These are phyloP conservation scores for Cyanoramphus novaezelandiae DNA, from an alignment of 2,113 vertebrate species.

Conservation along the genomic window DNA sequence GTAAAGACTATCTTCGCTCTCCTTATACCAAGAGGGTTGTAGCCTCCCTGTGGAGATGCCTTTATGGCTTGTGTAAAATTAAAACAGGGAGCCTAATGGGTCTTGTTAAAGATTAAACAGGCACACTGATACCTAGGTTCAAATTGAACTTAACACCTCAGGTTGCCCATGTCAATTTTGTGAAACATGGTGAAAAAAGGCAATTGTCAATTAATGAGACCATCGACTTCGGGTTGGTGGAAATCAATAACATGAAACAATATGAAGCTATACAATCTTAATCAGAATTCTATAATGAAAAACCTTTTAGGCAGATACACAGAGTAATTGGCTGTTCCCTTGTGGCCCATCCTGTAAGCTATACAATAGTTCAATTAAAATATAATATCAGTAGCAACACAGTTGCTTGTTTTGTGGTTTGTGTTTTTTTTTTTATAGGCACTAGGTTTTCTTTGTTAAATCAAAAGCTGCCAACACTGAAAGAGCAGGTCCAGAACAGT, in stretches of 20 bases:
- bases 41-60: conserved; percentile 2
- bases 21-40: neutral
- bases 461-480: conserved; percentile 52
- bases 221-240: conserved; percentile 51
- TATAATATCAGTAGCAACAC: conserved; percentile 51
- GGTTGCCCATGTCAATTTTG: conserved; percentile 66
- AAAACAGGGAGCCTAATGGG: conserved; percentile 37
- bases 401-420: conserved; percentile 46
- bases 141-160: conserved; percentile 71
- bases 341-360: conserved; percentile 48
- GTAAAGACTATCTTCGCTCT: neutral
- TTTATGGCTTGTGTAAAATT: conserved; percentile 42
- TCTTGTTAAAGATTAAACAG: conserved; percentile 73
- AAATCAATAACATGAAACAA: conserved; percentile 76
- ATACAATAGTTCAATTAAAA: conserved; percentile 74
- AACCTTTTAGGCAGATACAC: conserved; percentile 65
- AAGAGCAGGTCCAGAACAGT: conserved; percentile 19
- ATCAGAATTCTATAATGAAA: conserved; percentile 61
- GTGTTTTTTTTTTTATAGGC: neutral
- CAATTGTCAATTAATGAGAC: conserved; percentile 81
- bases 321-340: conserved; percentile 74
- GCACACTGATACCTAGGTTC: conserved; percentile 37
- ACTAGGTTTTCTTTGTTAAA: conserved; percentile 60
- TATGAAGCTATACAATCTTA: conserved; percentile 64
- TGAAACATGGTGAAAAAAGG: conserved; percentile 72